Evolutionary conservation across 2,888 invertebrate genomes (phyloP).

Genomic region (Agrochola lychnidis): DNA sequence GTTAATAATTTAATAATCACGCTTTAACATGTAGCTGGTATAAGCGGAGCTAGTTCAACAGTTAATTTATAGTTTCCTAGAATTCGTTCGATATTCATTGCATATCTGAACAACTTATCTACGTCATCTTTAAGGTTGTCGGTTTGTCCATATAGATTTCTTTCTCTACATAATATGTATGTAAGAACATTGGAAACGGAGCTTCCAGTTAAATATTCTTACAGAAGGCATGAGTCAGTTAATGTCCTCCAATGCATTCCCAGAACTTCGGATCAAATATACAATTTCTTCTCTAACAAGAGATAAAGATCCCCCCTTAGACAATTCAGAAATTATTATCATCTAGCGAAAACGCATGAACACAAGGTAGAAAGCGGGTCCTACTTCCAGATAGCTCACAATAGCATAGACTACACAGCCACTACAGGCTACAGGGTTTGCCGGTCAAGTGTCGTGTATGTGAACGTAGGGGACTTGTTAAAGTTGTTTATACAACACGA

Average conservation of each 20-base stretch:
- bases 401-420: conserved; percentile 51
- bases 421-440: conserved; percentile 57
- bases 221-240: no score
- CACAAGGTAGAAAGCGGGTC: conserved; percentile 65
- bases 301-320: conserved; percentile 6
- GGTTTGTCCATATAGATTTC: not conserved
- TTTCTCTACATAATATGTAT: not conserved
- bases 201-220: no score
- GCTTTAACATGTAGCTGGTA: conserved; percentile 15
- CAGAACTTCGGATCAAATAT: no score
- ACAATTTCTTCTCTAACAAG: not conserved
- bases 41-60: conserved; percentile 6
- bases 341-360: conserved; percentile 31
- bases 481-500: conserved; percentile 58
- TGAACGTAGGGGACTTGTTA: conserved; percentile 57
- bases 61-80: conserved; percentile 9
- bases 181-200: no score
- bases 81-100: conserved; percentile 8
- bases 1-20: conserved; percentile 41
- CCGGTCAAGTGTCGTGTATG: conserved; percentile 64
- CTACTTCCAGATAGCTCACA: conserved; percentile 63
- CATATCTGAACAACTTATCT: not conserved
- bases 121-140: not conserved
- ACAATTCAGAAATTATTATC: conserved; percentile 19
- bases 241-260: no score